Percentiles rank a stretch among this genome's conserved stretches.
Conservation (phyloP, 2,113 vertebrate genomes). For the Gymnocephalus cernua region DNA sequence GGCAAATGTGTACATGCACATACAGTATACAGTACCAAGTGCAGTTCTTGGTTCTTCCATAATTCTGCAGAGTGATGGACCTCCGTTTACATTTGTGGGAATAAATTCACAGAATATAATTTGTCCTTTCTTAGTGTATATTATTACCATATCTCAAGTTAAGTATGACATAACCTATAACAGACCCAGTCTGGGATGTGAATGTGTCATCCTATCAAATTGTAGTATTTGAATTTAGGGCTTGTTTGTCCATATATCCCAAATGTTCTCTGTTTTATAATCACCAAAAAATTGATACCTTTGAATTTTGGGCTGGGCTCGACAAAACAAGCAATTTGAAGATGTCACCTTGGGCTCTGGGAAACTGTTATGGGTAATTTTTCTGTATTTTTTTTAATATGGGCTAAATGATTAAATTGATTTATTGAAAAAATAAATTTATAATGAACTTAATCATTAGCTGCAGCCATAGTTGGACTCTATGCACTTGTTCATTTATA, state of each 20-base stretch:
- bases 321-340: neutral
- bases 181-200: neutral
- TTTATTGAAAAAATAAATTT: neutral
- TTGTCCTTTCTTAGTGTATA: neutral
- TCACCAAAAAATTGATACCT: neutral
- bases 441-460: neutral
- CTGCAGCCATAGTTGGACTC: neutral
- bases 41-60: neutral
- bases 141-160: neutral
- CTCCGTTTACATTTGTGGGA: neutral
- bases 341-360: neutral
- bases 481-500: constrained; percentile 7
- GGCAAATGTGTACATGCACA: neutral
- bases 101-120: neutral
- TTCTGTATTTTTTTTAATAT: neutral
- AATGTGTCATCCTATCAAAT: neutral
- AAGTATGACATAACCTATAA: neutral
- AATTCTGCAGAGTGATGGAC: neutral
- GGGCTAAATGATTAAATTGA: neutral
- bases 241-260: neutral
- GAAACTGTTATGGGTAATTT: neutral
- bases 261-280: neutral
- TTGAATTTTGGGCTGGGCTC: neutral
- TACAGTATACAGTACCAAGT: neutral
- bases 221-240: neutral